phyloP scores from a whole-genome alignment of 2,888 invertebrate genomes.

The Platycheirus rosarum region DNA sequence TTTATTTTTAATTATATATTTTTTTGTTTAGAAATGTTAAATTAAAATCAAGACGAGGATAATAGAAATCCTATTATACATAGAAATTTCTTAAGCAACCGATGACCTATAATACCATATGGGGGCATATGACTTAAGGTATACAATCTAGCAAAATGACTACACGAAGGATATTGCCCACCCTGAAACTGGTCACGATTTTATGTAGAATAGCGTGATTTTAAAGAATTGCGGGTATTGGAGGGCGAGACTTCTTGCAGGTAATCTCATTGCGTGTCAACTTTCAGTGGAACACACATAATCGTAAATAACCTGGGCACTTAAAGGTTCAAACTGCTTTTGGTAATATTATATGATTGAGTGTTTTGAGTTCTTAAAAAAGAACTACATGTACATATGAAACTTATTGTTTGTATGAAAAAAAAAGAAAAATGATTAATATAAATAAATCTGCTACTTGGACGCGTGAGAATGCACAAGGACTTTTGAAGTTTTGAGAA shows the following conservation, averaged over 20 bases:
- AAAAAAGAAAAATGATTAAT: too few relatives aligned
- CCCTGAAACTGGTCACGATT: constrained; percentile 5
- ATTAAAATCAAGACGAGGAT: too few relatives aligned
- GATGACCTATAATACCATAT: constrained; percentile 16
- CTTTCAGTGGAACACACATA: constrained; percentile 9
- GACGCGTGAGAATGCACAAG: too few relatives aligned
- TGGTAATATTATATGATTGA: neutral
- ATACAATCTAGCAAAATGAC: neutral
- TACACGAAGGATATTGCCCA: neutral
- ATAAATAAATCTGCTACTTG: too few relatives aligned
- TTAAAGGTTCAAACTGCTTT: constrained; percentile 15
- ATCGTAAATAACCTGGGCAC: constrained; percentile 19
- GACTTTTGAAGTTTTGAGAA: too few relatives aligned
- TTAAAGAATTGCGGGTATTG: constrained; percentile 1
- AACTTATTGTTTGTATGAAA: too few relatives aligned
- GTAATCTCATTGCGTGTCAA: constrained; percentile 38
- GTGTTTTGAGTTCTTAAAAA: too few relatives aligned
- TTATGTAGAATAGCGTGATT: constrained; percentile 18
- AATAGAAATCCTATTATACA: too few relatives aligned
- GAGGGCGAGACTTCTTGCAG: constrained; percentile 10
- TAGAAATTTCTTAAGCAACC: neutral
- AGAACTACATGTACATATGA: too few relatives aligned
- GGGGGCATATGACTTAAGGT: neutral
- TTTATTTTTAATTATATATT: too few relatives aligned
- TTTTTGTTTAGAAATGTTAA: too few relatives aligned